These are phyloP conservation scores for Glomeris maerens DNA, from an alignment of 1,140 invertebrate genomes.

Conservation along the genomic window DNA sequence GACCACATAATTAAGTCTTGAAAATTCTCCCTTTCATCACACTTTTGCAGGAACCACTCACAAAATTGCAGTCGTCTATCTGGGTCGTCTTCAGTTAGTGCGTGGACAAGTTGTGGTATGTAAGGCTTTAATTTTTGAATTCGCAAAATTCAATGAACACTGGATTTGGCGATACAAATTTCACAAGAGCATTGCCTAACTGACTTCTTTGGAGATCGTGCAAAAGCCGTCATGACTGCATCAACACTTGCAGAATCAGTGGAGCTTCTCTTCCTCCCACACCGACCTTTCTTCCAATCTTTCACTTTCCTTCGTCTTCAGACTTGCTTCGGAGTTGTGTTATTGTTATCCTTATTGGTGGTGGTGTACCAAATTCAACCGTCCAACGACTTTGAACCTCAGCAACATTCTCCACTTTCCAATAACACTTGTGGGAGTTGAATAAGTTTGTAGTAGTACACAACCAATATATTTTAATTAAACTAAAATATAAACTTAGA, in stretches of 20 bases:
- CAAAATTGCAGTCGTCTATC: conserved; percentile 9
- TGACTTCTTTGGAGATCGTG: conserved; percentile 13
- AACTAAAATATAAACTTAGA: too few species aligned
- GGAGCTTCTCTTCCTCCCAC: conserved; percentile 7
- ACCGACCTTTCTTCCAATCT: conserved; percentile 11
- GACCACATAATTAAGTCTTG: conserved; percentile 14
- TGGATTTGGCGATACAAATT: conserved; percentile 9
- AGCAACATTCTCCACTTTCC: too few species aligned
- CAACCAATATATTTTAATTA: too few species aligned
- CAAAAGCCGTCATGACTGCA: conserved; percentile 8
- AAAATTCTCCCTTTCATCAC: conserved; percentile 10
- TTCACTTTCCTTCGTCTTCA: too few species aligned
- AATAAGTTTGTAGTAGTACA: too few species aligned
- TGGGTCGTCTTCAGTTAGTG: conserved; percentile 15
- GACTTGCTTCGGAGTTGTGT: too few species aligned
- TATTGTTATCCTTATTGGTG: too few species aligned
- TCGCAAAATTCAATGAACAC: conserved; percentile 12
- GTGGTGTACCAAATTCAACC: too few species aligned
- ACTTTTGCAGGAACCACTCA: conserved; percentile 16
- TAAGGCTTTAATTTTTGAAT: conserved; percentile 13
- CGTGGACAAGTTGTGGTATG: conserved; percentile 17
- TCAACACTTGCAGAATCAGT: conserved; percentile 10
- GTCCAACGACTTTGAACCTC: too few species aligned
- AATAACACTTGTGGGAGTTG: too few species aligned
- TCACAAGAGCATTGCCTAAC: conserved; percentile 5